A percentile compares a stretch with the other conserved stretches of the same genome.
Evolutionary conservation across 2,888 invertebrate species (phyloP).

Genomic region (Scelioninae gen. 1): DNA sequence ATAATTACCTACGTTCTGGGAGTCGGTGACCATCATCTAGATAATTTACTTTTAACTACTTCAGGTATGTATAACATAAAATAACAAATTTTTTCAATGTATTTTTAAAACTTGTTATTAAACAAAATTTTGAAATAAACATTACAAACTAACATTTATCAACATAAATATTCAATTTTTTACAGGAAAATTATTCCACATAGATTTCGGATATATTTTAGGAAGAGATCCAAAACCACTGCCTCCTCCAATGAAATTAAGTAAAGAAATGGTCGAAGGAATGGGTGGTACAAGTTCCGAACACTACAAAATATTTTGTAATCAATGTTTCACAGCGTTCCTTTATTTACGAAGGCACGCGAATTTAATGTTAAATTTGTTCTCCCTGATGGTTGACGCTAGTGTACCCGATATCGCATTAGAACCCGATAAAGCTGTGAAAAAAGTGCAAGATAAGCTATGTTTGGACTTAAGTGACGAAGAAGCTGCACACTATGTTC

Average conservation of each 20-base stretch:
- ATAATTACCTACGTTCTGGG: constrained; percentile 98
- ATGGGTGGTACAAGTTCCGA: constrained; percentile 91
- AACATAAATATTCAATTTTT: constrained; percentile 24
- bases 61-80: constrained; percentile 89
- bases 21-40: constrained; percentile 98
- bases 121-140: no score
- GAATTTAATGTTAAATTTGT: constrained; percentile 97
- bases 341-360: constrained; percentile 97
- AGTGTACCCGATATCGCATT: constrained; percentile 99
- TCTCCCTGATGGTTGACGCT: constrained; percentile 99
- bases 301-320: no score
- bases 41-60: constrained; percentile 96
- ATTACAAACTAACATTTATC: no score
- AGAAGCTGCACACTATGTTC: no score
- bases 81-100: no score
- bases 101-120: no score
- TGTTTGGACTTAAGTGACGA: no score
- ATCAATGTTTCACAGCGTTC: constrained; percentile 99
- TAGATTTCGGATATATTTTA: constrained; percentile 98
- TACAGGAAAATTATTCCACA: constrained; percentile 92
- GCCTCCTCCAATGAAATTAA: constrained; percentile 99
- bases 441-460: no score
- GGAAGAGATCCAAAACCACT: constrained; percentile 99
- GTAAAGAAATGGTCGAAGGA: constrained; percentile 99
- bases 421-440: constrained; percentile 99